Evolutionary conservation across 2,888 invertebrate species (phyloP), one percentile per base, ranked within the genome.

Genomic region (Antitype chi): DNA sequence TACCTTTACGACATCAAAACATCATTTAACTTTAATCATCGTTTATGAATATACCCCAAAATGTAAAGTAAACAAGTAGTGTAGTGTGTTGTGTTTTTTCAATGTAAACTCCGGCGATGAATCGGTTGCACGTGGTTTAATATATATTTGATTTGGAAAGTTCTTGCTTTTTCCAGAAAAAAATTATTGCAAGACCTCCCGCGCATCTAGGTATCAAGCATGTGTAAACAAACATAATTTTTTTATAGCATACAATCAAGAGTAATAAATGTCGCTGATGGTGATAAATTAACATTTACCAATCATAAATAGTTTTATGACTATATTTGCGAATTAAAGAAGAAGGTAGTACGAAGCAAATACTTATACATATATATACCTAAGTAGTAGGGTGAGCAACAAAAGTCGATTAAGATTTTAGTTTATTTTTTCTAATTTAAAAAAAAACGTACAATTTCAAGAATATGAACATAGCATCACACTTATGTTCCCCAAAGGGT

Each of bases 281-380:
- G 28, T 63, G 11, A 66, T 80, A 80, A 80, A 62, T 71, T 32
- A 17, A 70, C 3, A 28, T 47, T 59, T 28, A 43, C 13, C 28
- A 52, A 57, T 57, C 38, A 70, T 70, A 7, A 60, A 85, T 59
- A 70, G 62, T 67, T 74, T 74, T 82, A 82, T 43, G 53, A 47
- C 2, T 15, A 0, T 80, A 70, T 63, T 85, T 84, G 55, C 17
- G 32, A 55, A 60, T 57, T 20, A 57, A 5, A 52, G 6, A 43
- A 47, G 43, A 2, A 43, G 1, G 55, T 15, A 15, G 47, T 53
- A 17, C 15, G n/a, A 15, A 47, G 20, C 9, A 32, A 15, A 17
- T 7, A 62, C 13, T 13, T 5, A 62, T 47, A 43, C 43, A 4
- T 17, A 15, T 15, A 7, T 28, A 49, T 53, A n/a, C n/a, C n/a